phyloP scores from a whole-genome alignment of 2,888 invertebrate species.

The Gastrophysa polygoni region DNA sequence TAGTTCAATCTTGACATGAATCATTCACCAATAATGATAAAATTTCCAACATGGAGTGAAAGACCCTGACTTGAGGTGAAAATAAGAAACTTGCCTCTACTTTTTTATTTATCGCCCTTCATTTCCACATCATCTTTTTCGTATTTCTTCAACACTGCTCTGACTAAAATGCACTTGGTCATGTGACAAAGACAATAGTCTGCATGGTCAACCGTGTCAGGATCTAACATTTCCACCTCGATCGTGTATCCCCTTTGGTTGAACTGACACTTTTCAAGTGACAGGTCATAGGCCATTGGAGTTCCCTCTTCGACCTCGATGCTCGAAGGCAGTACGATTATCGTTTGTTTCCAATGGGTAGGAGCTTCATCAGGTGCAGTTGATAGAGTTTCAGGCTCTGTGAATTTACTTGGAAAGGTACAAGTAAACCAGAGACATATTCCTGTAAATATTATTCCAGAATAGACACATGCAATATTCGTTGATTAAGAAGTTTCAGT shows the following conservation, averaged over 20 bases:
- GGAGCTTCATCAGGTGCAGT: slow-evolving; percentile 64
- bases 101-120: not conserved
- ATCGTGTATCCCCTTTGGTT: slow-evolving; percentile 71
- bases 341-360: slow-evolving; percentile 79
- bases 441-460: slow-evolving; percentile 53
- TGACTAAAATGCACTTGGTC: slow-evolving; percentile 79
- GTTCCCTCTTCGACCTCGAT: slow-evolving; percentile 64
- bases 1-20: no score
- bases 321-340: slow-evolving; percentile 74
- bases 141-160: slow-evolving; percentile 65
- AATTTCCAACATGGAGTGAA: no score
- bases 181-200: slow-evolving; percentile 77
- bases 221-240: slow-evolving; percentile 72
- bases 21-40: no score
- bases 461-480: not conserved
- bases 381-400: slow-evolving; percentile 58
- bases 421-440: slow-evolving; percentile 84
- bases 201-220: slow-evolving; percentile 73
- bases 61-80: no score
- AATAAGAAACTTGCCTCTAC: not conserved
- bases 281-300: slow-evolving; percentile 73
- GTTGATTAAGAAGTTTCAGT: no score
- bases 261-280: slow-evolving; percentile 62
- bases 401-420: slow-evolving; percentile 59
- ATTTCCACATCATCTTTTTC: slow-evolving; percentile 44